phyloP scores from a whole-genome alignment of 1,140 invertebrate species.

The Octopus sinensis region DNA sequence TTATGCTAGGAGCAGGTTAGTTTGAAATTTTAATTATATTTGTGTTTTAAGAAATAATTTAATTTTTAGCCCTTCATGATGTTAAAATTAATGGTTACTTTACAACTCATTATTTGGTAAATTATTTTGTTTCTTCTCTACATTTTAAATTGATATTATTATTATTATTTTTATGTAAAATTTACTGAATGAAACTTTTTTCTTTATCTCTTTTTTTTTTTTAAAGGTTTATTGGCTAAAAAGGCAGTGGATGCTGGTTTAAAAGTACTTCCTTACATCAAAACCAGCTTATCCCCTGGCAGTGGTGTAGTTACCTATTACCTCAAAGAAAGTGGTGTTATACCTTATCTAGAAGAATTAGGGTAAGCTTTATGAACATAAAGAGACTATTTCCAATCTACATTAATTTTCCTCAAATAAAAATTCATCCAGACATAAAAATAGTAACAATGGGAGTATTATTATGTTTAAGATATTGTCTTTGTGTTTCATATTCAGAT shows the following conservation, averaged over 20 bases:
- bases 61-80: too few species aligned
- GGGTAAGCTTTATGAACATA: slow-evolving; percentile 60
- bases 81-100: too few species aligned
- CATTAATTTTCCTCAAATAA: too few species aligned
- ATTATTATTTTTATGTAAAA: too few species aligned
- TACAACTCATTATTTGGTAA: too few species aligned
- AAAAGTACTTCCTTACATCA: slow-evolving; percentile 85
- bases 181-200: background rate
- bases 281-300: slow-evolving; percentile 93
- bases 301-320: slow-evolving; percentile 98
- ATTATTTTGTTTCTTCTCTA: too few species aligned
- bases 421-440: too few species aligned
- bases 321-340: slow-evolving; percentile 81
- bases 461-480: background rate
- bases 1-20: slow-evolving; percentile 87
- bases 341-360: slow-evolving; percentile 78
- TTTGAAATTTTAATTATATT: background rate
- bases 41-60: too few species aligned
- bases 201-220: slow-evolving; percentile 8
- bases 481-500: slow-evolving; percentile 56
- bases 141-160: too few species aligned
- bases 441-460: too few species aligned
- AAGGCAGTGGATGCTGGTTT: slow-evolving; percentile 92
- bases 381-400: too few species aligned
- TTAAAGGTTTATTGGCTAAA: slow-evolving; percentile 81